Evolutionary conservation across 2,888 invertebrate species (phyloP), one percentile per base, ranked within the genome.

Genomic region (Latrodectus hesperus): DNA sequence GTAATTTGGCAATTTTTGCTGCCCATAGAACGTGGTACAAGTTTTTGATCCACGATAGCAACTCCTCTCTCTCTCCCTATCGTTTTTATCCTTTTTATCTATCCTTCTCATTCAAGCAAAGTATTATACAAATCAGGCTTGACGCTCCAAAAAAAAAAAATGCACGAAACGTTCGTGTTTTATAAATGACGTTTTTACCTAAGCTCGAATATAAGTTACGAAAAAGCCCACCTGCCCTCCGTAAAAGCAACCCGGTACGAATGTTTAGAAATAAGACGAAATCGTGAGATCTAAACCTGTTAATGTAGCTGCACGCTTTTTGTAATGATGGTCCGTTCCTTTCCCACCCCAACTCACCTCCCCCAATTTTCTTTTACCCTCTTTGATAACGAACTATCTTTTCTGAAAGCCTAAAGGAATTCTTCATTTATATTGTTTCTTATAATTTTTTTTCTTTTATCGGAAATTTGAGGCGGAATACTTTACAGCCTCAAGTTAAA

Each of bases 71-170:
- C 71, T 71, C 26, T 84, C 72, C 71, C 86, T 67, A 81, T 72
- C 77, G 71, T 81, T 86, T 81, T 81, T 72, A 81, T 70, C 81
- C 80, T 80, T 80, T 80, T 80, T 80, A 85, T 79, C 79, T 84
- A 79, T 84, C 60, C 76, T 67, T 78, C 74, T 74, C 64, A 80
- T 74, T 60, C 53, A 60, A 70, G 53, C 49, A 60, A 72, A 75
- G 85, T 75, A 85, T 80, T 85, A 85, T 85, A 79, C 85, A 85
- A 85, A 85, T 80, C 80, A 85, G 85, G 75, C 79, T 74, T 78
- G 79, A 85, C 85, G 68, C 85, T 80, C 76, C n/a, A 60, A 65
- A 65, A 72, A 38, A 38, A 38, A 38, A 38, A 38, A 38, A 38
- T 55, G 55, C 26, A 79, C 74, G 74, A 85, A 70, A 76, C 85